Base-by-base conservation (phyloP, 2,113 vertebrate species). In the Puffinus mauretanicus region DNA sequence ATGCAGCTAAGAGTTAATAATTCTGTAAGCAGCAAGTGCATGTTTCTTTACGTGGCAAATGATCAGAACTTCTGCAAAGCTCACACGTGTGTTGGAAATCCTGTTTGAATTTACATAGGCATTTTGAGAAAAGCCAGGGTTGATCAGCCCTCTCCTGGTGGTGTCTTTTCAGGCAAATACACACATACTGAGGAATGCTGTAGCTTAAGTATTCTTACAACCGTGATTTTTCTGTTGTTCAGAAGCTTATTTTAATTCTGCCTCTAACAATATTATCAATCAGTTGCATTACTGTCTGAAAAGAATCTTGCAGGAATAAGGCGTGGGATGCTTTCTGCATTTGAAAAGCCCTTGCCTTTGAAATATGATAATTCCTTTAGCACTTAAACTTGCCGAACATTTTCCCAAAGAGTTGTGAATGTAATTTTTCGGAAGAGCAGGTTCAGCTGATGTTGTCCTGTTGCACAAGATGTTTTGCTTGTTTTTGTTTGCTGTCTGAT, bases 61-160 rank as follows among this genome's bases (percentile, higher is more conserved):
- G n/a, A 16, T 54, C 72, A 70, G 49, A 49, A 10, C 30, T 66
- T 19, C 38, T 64, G 69, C 60, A 57, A 2, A 70, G 70, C 34
- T 71, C 27, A 4, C 4, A 2, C 1, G 0, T 6, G 40, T 10
- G 16, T 9, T 64, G 49, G 79, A 10, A 70, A 38, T 36, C 38
- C 69, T 40, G 13, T 5, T 86, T 67, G 38, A 62, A 55, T 89
- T 89, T 29, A 36, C 38, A 4, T 1, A 16, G 54, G 17, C 7
- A 2, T 49, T 70, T 29, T 52, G 40, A 71, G 76, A 40, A 62
- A 38, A 7, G 30, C 57, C 36, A 42, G 51, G 49, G 6, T 30
- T 42, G 17, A 15, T 44, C 15, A 12, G 30, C 21, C 18, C 13
- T 61, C 55, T 78, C 60, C 46, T 54, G 27, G 7, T 20, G 36